Base-by-base conservation (phyloP, 2,113 vertebrate species). In the Halichoerus grypus region DNA sequence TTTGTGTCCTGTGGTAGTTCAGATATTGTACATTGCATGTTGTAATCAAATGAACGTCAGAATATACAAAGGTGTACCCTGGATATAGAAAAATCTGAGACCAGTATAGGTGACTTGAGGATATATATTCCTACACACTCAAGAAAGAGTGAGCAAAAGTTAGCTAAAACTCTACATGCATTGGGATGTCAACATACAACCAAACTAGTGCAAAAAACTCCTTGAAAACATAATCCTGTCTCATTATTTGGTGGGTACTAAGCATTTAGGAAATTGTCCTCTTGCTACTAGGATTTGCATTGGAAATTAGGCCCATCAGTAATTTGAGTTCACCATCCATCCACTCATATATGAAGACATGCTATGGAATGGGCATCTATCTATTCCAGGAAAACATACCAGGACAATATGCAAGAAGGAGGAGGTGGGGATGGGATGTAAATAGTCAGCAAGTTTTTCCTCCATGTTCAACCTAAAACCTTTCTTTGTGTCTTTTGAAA, bases 1-100 rank as follows among this genome's bases (percentile, higher is more conserved):
- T 97, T 90, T 88, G 63, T 98, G 98, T 98, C 95, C 97, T 97
- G 97, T 59, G 89, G 93, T 98, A 98, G 97, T 97, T 98, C 90
- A 96, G 26, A 9, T 97, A 86, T 98, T 97, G 92, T 98, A 97
- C 98, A 95, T 96, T 98, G 63, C 67, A 28, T 97, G 97, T 98
- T 96, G 88, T 98, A 97, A 87, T 84, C 1, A 96, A 88, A 93
- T 57, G 88, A 98, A 72, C 82, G 69, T 98, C 81, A 95, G 97
- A 97, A 97, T 92, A 55, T n/a, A 61, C 79, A 92, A 85, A 97
- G 61, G 55, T 69, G 10, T 97, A 85, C 91, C 97, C 92, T 86
- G 36, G 82, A 82, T 91, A 82, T 92, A 97, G 91, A 69, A 97
- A 96, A 95, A 92, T 83, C 88, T 57, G 67, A 91, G 55, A 97